These are phyloP conservation scores for Trachelus iudaicus DNA, from an alignment of 2,888 invertebrate species.

Conservation along the genomic window DNA sequence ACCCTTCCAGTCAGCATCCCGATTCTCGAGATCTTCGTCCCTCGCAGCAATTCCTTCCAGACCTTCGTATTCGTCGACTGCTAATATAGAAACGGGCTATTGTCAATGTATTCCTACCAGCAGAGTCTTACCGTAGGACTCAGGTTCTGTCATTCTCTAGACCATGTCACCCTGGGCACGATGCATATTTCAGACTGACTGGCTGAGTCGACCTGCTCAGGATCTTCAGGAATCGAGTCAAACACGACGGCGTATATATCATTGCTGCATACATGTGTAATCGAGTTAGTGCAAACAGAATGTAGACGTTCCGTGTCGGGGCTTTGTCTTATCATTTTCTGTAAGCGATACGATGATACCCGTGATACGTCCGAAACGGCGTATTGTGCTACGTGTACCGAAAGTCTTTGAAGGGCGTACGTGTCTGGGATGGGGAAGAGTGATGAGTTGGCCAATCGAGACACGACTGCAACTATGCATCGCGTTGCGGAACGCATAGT, in stretches of 20 bases:
- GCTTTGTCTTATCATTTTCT: not conserved
- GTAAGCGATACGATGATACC: not conserved
- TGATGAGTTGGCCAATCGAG: not conserved
- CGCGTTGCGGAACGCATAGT: not conserved
- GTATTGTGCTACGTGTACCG: not conserved
- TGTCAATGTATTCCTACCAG: not conserved
- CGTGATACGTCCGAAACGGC: not conserved
- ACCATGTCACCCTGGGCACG: constrained; percentile 5
- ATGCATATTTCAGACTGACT: constrained; percentile 16
- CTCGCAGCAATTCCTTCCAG: not conserved
- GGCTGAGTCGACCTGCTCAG: not conserved
- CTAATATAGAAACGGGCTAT: not conserved
- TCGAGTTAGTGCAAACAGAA: not conserved
- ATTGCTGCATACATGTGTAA: not conserved
- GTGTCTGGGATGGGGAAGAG: not conserved
- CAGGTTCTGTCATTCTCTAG: not conserved
- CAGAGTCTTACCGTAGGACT: not conserved
- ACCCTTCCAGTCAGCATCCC: not conserved
- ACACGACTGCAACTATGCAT: not conserved
- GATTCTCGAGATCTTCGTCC: constrained; percentile 10
- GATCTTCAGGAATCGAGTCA: not conserved
- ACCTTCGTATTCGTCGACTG: not conserved
- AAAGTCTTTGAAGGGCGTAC: not conserved
- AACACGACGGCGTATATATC: not conserved
- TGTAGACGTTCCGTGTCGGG: not conserved